Evolutionary conservation across 2,888 invertebrate genomes (phyloP).

Genomic region (Limnephilus auricula): DNA sequence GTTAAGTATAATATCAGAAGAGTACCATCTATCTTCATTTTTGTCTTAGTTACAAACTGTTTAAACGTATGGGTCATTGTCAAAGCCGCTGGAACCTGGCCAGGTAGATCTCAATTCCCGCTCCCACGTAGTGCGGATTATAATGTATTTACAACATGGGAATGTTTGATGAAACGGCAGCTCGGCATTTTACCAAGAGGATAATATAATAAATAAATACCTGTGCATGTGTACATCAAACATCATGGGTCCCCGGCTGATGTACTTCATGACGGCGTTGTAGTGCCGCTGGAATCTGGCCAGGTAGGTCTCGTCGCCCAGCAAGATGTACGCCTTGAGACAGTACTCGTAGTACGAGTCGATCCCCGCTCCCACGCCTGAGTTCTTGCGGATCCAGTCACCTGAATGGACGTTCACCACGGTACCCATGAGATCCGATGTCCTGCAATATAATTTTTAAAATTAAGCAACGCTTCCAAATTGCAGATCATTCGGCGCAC

Average conservation of each 20-base stretch:
- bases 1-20: too few species aligned
- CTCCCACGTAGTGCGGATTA: too few species aligned
- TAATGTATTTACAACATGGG: background rate
- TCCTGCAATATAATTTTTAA: slow-evolving; percentile 69
- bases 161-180: background rate
- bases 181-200: background rate
- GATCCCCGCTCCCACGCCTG: slow-evolving; percentile 99
- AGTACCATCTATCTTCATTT: too few species aligned
- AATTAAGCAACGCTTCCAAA: background rate
- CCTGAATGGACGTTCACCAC: slow-evolving; percentile 98
- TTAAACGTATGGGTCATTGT: too few species aligned
- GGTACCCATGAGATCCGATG: slow-evolving; percentile 96
- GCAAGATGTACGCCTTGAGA: slow-evolving; percentile 96
- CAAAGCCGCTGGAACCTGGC: too few species aligned
- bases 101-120: too few species aligned
- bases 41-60: too few species aligned
- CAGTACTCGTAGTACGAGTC: slow-evolving; percentile 99
- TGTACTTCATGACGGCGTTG: slow-evolving; percentile 97
- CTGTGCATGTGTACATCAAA: slow-evolving; percentile 97
- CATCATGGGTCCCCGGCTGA: slow-evolving; percentile 96
- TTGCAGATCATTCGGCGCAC: background rate
- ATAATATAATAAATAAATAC: slow-evolving; percentile 68
- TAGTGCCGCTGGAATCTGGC: slow-evolving; percentile 97
- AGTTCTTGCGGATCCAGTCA: slow-evolving; percentile 97
- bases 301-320: slow-evolving; percentile 95